Percentiles rank a stretch among this genome's conserved stretches.
phyloP scores from a whole-genome alignment of 1,140 invertebrate genomes.

The Caenorhabditis brenneri region DNA sequence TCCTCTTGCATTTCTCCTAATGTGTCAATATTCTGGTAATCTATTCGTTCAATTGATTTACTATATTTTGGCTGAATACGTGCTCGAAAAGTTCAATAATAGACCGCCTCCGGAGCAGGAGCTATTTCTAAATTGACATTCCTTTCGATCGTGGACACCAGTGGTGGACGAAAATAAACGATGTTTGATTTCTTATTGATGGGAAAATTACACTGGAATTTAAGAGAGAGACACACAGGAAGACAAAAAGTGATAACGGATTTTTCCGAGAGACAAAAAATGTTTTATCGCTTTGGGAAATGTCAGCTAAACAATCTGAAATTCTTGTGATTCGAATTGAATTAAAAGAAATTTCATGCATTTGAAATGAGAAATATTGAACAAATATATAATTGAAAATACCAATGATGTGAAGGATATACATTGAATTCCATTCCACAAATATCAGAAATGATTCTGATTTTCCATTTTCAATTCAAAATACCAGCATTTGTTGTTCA shows the following conservation, averaged over 20 bases:
- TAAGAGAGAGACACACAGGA: background rate
- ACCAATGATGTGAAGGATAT: background rate
- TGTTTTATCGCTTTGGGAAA: background rate
- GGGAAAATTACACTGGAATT: slow-evolving; percentile 8
- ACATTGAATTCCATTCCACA: background rate
- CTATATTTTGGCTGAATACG: slow-evolving; percentile 2
- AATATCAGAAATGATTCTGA: background rate
- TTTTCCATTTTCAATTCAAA: no score
- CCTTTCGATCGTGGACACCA: background rate
- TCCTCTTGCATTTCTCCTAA: background rate
- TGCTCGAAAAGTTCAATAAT: slow-evolving; percentile 5
- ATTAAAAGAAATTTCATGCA: no score
- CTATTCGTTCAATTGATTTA: slow-evolving; percentile 21
- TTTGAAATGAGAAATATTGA: background rate
- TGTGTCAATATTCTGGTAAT: slow-evolving; percentile 22
- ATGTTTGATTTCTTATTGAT: slow-evolving; percentile 21
- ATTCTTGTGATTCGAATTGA: background rate
- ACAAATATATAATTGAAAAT: background rate
- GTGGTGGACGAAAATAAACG: slow-evolving; percentile 35
- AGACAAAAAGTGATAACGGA: background rate
- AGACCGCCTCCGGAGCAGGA: slow-evolving; percentile 15
- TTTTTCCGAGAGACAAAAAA: background rate
- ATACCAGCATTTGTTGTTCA: background rate
- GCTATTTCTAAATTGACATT: slow-evolving; percentile 23
- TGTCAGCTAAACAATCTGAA: background rate